These are phyloP conservation scores for Pseudomyrmex concolor DNA, from an alignment of 1,140 invertebrate species.

Conservation along the genomic window DNA sequence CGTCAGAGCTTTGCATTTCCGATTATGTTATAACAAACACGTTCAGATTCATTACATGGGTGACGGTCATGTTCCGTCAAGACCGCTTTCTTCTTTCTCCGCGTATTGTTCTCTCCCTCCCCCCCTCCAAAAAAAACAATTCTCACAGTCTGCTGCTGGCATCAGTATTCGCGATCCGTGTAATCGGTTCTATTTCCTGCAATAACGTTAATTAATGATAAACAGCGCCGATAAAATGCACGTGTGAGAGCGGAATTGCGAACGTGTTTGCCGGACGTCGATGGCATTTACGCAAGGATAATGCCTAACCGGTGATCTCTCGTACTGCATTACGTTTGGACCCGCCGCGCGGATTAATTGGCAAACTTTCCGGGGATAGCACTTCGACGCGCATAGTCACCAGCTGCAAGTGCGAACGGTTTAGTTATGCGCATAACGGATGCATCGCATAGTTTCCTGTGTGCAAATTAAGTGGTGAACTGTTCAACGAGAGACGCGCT, in stretches of 20 bases:
- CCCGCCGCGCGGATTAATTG: slow-evolving; percentile 64
- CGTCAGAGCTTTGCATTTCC: slow-evolving; percentile 63
- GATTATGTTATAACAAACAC: slow-evolving; percentile 65
- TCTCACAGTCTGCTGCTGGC: no score
- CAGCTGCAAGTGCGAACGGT: slow-evolving; percentile 54
- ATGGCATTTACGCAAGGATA: slow-evolving; percentile 47
- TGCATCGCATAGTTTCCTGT: slow-evolving; percentile 61
- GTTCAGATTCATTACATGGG: slow-evolving; percentile 48
- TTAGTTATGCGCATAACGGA: slow-evolving; percentile 70
- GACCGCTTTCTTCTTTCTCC: slow-evolving; percentile 13
- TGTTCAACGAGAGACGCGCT: slow-evolving; percentile 52
- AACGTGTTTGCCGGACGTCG: slow-evolving; percentile 22
- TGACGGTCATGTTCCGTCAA: slow-evolving; percentile 50
- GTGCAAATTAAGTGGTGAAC: slow-evolving; percentile 69
- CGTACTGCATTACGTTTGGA: slow-evolving; percentile 27
- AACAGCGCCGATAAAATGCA: slow-evolving; percentile 22
- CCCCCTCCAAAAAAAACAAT: no score
- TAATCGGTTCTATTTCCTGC: slow-evolving; percentile 6
- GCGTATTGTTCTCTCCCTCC: neutral
- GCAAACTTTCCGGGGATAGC: slow-evolving; percentile 67
- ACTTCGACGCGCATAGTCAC: slow-evolving; percentile 46
- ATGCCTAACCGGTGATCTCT: slow-evolving; percentile 66
- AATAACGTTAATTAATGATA: slow-evolving; percentile 26
- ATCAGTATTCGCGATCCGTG: slow-evolving; percentile 59
- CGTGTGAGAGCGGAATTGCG: neutral